A percentile compares a stretch with the other conserved stretches of the same genome.
Evolutionary conservation across 2,888 invertebrate genomes (phyloP).

Genomic region (Diloba caeruleocephala): DNA sequence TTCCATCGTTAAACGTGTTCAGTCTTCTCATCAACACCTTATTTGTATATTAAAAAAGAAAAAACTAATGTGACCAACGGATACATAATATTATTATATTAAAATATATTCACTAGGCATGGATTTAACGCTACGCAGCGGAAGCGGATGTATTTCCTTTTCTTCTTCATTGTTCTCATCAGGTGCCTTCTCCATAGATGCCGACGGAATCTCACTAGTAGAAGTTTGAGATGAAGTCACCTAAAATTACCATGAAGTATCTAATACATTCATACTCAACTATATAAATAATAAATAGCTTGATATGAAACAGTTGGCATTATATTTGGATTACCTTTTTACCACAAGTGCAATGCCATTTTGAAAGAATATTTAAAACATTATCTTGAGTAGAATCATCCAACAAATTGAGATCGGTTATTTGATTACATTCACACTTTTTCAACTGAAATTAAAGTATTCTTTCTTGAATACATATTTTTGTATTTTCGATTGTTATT

Average conservation of each 20-base stretch:
- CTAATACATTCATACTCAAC: background rate
- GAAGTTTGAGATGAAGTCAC: slow-evolving; percentile 79
- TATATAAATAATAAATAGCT: background rate
- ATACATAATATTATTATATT: background rate
- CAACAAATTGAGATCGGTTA: slow-evolving; percentile 75
- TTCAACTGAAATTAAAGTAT: slow-evolving; percentile 69
- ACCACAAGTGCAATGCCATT: slow-evolving; percentile 83
- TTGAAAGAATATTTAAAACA: slow-evolving; percentile 78
- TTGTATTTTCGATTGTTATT: too few species aligned
- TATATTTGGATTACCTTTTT: slow-evolving; percentile 81
- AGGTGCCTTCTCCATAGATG: slow-evolving; percentile 58
- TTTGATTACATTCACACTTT: slow-evolving; percentile 83
- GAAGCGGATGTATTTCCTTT: slow-evolving; percentile 67
- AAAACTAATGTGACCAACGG: too few species aligned
- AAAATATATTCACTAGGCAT: slow-evolving; percentile 54
- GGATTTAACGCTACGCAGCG: slow-evolving; percentile 69
- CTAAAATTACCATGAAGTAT: slow-evolving; percentile 54
- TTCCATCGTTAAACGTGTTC: too few species aligned
- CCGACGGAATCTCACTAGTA: slow-evolving; percentile 74
- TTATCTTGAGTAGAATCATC: slow-evolving; percentile 82
- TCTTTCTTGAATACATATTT: background rate
- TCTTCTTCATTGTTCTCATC: slow-evolving; percentile 61
- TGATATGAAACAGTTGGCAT: background rate
- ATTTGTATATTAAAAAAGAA: too few species aligned
- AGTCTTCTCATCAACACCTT: too few species aligned